Percentiles rank a stretch among this genome's conserved stretches.
Evolutionary conservation across 2,113 vertebrate genomes (phyloP).

Genomic region (Microtus oregoni): DNA sequence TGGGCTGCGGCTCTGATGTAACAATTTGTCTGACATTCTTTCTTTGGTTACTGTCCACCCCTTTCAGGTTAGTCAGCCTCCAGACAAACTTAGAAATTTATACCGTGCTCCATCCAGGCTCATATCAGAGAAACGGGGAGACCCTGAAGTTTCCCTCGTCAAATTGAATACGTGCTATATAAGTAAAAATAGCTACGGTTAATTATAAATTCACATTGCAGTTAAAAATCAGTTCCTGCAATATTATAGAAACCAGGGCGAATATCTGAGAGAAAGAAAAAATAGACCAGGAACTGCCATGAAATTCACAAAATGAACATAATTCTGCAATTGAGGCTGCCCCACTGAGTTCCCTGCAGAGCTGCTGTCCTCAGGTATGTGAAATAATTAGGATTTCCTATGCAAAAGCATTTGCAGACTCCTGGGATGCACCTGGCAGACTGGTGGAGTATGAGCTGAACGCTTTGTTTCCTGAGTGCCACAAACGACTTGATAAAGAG

Average conservation of each 20-base stretch:
- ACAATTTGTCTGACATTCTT: conserved; percentile 12
- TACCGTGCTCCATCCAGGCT: conserved; percentile 11
- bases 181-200: conserved; percentile 22
- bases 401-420: conserved; percentile 39
- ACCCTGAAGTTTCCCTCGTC: conserved; percentile 55
- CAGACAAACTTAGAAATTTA: not conserved
- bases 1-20: not conserved
- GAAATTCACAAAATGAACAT: conserved; percentile 27
- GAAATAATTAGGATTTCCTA: conserved; percentile 44
- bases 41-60: conserved; percentile 26
- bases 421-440: conserved; percentile 39
- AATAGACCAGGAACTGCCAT: not conserved
- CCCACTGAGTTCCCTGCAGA: not conserved
- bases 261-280: not conserved
- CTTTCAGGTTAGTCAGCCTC: conserved; percentile 31
- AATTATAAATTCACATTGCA: conserved; percentile 31
- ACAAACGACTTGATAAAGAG: conserved; percentile 56
- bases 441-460: not conserved
- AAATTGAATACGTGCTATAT: conserved; percentile 16
- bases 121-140: not conserved
- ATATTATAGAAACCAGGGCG: conserved; percentile 35
- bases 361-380: not conserved
- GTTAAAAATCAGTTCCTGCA: conserved; percentile 37
- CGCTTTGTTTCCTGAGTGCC: conserved; percentile 46
- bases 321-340: conserved; percentile 14